These are phyloP conservation scores for Eumeta japonica DNA, from an alignment of 1,140 invertebrate genomes.

Conservation along the genomic window DNA sequence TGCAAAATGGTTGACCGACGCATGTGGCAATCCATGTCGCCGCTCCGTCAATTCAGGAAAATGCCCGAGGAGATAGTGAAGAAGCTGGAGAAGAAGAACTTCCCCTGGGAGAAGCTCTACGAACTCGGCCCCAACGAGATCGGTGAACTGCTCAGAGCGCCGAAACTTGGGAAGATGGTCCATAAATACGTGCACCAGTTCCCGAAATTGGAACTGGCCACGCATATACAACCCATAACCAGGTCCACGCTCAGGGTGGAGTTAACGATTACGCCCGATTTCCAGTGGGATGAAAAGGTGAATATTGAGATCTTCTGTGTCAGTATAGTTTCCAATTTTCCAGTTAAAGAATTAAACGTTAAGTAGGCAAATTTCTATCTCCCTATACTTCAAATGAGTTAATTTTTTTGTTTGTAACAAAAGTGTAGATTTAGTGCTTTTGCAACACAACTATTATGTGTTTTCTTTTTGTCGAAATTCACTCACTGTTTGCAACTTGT, in stretches of 20 bases:
- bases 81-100: constrained; percentile 98
- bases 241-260: constrained; percentile 92
- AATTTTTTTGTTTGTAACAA: too few species aligned
- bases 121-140: constrained; percentile 97
- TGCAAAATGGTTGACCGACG: constrained; percentile 99
- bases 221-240: constrained; percentile 97
- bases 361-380: too few species aligned
- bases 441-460: too few species aligned
- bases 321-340: too few species aligned
- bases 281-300: constrained; percentile 96
- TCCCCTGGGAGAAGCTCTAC: constrained; percentile 91
- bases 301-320: too few species aligned
- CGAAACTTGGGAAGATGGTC: constrained; percentile 95
- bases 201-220: constrained; percentile 90
- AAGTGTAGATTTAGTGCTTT: too few species aligned
- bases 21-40: constrained; percentile 99
- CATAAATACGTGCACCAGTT: constrained; percentile 98
- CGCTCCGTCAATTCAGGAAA: constrained; percentile 94
- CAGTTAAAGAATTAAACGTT: too few species aligned
- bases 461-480: too few species aligned
- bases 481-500: too few species aligned
- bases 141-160: constrained; percentile 92
- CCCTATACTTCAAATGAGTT: too few species aligned
- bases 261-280: constrained; percentile 97
- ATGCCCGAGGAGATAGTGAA: constrained; percentile 96